Evolutionary conservation across 1,140 invertebrate species (phyloP).

Genomic region (Cyphomyrmex costatus): DNA sequence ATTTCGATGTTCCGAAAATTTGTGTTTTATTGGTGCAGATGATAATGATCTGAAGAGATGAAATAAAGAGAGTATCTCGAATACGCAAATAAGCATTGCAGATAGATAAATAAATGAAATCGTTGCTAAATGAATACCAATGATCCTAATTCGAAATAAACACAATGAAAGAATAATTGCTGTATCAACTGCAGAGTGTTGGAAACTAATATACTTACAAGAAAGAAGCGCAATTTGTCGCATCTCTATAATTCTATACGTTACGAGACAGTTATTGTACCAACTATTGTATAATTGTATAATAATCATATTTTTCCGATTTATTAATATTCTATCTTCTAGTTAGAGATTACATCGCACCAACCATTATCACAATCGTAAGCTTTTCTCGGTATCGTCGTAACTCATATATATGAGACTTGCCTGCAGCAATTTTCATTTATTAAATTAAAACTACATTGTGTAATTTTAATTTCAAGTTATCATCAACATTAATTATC

Average conservation of each 20-base stretch:
- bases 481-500: slow-evolving; percentile 1
- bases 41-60: not conserved
- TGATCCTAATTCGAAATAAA: not conserved
- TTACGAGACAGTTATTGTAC: not conserved
- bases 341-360: too few relatives aligned
- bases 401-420: slow-evolving; percentile 5
- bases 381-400: slow-evolving; percentile 18
- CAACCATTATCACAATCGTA: not conserved
- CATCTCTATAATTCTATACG: not conserved
- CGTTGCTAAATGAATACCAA: not conserved
- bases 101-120: not conserved
- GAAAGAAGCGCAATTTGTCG: too few relatives aligned
- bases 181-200: not conserved
- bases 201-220: too few relatives aligned
- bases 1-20: slow-evolving; percentile 38
- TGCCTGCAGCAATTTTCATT: slow-evolving; percentile 58
- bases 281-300: not conserved
- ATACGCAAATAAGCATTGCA: not conserved
- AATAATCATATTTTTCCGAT: not conserved
- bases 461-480: slow-evolving; percentile 21
- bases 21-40: not conserved
- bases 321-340: not conserved
- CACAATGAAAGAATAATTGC: not conserved
- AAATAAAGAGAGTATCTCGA: not conserved
- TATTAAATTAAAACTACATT: slow-evolving; percentile 40